Evolutionary conservation across 2,113 vertebrate species (phyloP).

Genomic region (Tapirus terrestris): DNA sequence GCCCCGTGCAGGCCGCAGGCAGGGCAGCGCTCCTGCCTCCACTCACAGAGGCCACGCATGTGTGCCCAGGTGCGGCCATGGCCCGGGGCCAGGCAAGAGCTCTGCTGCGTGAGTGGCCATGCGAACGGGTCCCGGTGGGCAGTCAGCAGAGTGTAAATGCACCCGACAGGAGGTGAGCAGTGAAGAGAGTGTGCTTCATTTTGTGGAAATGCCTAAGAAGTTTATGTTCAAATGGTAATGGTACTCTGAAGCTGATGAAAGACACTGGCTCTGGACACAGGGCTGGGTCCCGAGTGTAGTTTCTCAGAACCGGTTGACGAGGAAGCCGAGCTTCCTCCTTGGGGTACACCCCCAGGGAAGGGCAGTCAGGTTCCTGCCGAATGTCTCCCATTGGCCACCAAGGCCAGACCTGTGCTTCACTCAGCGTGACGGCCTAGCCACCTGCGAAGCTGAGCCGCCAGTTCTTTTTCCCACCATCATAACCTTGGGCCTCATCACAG

Average conservation of each 20-base stretch:
- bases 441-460: no score
- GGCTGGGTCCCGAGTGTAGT: neutral
- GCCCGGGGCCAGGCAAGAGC: neutral
- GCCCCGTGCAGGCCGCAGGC: neutral
- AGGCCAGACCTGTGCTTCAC: neutral
- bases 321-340: neutral
- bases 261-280: no score
- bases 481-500: neutral
- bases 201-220: neutral
- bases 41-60: no score
- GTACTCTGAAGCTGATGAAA: neutral
- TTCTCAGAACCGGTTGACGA: neutral
- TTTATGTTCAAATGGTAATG: neutral
- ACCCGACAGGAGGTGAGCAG: neutral
- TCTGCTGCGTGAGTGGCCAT: neutral
- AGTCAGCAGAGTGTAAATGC: neutral
- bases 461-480: neutral
- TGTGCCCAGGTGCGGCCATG: neutral
- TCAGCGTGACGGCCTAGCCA: neutral
- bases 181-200: neutral
- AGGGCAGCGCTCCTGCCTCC: neutral
- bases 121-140: neutral
- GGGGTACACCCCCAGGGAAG: neutral
- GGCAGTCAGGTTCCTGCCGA: neutral
- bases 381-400: no score